Base-by-base conservation (phyloP, 2,113 vertebrate species). In the Chauna torquata region DNA sequence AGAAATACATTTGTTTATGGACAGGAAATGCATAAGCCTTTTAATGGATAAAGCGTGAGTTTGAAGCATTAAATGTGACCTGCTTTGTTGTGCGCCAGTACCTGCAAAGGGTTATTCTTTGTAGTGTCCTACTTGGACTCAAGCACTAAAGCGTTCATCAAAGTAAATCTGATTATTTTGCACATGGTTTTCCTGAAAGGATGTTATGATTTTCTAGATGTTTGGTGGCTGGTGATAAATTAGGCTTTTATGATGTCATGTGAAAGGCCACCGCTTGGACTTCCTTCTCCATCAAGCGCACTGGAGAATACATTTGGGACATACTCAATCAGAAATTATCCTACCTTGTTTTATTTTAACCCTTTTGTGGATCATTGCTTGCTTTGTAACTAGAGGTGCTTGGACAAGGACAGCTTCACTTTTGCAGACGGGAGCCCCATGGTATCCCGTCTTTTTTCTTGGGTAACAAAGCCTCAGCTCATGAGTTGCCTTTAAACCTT, bases 151-250 rank as follows among this genome's bases (percentile, higher is more conserved):
- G 96, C 98, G 98, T 98, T 98, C 99, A 99, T 99, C 98, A 99
- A 99, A 99, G 98, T 96, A 97, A 96, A 97, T 98, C 98, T 98
- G 99, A 99, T 99, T 98, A 99, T 99, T 99, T 99, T 99, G 99
- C 99, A 99, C 98, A 98, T 99, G 98, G 98, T 98, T 98, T 99
- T 99, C 99, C 99, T 99, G 99, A 99, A 98, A 99, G 99, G 99
- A 99, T 99, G 99, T 99, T 99, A 99, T 99, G 99, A 99, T 99
- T 99, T 99, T 99, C 98, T 99, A 98, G 97, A 98, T 99, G 99
- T 98, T 99, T 98, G 97, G 98, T 99, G 98, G 98, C 97, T 96
- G 98, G 98, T 98, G 99, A 99, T 99, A 99, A 99, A 99, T 99
- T 98, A 98, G 98, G 98, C 98, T 98, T 99, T 99, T 98, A 98